Evolutionary conservation across 2,888 invertebrate species (phyloP).

Genomic region (Xestia c-nigrum): DNA sequence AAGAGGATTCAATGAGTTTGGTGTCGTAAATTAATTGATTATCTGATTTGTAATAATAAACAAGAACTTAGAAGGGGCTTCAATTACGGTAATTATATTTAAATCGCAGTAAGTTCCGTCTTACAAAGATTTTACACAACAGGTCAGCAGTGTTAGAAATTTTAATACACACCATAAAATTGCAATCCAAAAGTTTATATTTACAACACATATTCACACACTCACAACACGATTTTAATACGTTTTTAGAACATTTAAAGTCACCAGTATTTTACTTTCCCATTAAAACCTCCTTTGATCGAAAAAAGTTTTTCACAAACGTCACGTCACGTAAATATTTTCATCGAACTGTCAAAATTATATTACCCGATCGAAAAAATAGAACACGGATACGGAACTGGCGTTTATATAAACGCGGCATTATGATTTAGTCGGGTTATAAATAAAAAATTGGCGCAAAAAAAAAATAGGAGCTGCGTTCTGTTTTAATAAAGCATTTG

Average conservation of each 20-base stretch:
- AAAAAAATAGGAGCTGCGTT: conserved; percentile 59
- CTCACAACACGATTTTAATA: conserved; percentile 43
- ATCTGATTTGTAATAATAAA: neutral
- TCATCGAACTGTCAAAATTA: conserved; percentile 86
- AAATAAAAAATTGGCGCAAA: conserved; percentile 54
- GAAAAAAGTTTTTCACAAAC: conserved; percentile 68
- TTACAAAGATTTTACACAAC: conserved; percentile 8
- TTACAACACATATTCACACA: conserved; percentile 60
- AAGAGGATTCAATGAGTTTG: neutral
- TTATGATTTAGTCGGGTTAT: conserved; percentile 69
- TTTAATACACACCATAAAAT: conserved; percentile 56
- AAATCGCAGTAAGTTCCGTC: neutral
- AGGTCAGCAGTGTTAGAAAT: neutral
- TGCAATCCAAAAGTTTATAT: conserved; percentile 53
- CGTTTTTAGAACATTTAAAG: conserved; percentile 32
- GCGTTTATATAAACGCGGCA: conserved; percentile 47
- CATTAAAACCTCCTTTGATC: conserved; percentile 38
- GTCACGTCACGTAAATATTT: conserved; percentile 83
- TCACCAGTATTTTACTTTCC: conserved; percentile 37
- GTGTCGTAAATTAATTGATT: neutral
- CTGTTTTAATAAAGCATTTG: conserved; percentile 51
- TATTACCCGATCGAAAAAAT: conserved; percentile 72
- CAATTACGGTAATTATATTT: neutral
- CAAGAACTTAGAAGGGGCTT: neutral
- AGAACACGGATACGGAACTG: conserved; percentile 55